These are phyloP conservation scores for Philereme vetulata DNA, from an alignment of 2,888 invertebrate species.

Conservation along the genomic window DNA sequence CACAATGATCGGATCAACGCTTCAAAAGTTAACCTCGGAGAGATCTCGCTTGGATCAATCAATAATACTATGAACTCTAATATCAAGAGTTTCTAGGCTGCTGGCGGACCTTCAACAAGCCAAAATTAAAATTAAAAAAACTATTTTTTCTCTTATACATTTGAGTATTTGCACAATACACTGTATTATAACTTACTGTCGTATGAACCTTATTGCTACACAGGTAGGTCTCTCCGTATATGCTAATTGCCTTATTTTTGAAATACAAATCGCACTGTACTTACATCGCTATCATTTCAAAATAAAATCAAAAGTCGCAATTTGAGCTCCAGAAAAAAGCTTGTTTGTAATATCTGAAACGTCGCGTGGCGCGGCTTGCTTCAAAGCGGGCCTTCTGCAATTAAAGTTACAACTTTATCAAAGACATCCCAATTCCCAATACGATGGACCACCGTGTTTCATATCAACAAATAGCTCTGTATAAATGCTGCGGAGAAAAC, in stretches of 20 bases:
- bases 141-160: no score
- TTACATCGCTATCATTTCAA: constrained; percentile 19
- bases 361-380: constrained; percentile 70
- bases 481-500: constrained; percentile 23
- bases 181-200: not conserved
- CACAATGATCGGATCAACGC: no score
- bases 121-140: no score
- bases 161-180: no score
- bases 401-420: constrained; percentile 82
- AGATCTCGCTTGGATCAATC: no score
- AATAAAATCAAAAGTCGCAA: constrained; percentile 32
- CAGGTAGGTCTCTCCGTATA: constrained; percentile 10
- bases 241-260: constrained; percentile 18
- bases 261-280: constrained; percentile 16
- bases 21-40: no score
- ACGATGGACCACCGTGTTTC: constrained; percentile 71
- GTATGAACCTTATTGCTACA: constrained; percentile 2
- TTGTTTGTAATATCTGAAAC: constrained; percentile 39
- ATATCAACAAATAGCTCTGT: constrained; percentile 53
- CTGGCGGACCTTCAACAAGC: no score
- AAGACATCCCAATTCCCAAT: constrained; percentile 69
- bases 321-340: constrained; percentile 33
- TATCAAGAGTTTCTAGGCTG: no score
- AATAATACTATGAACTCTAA: no score
- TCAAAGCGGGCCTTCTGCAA: constrained; percentile 74